Percentiles rank a stretch among this genome's conserved stretches.
These are phyloP conservation scores for Drosophila demipolita DNA, from an alignment of 2,888 invertebrate species.

Conservation along the genomic window DNA sequence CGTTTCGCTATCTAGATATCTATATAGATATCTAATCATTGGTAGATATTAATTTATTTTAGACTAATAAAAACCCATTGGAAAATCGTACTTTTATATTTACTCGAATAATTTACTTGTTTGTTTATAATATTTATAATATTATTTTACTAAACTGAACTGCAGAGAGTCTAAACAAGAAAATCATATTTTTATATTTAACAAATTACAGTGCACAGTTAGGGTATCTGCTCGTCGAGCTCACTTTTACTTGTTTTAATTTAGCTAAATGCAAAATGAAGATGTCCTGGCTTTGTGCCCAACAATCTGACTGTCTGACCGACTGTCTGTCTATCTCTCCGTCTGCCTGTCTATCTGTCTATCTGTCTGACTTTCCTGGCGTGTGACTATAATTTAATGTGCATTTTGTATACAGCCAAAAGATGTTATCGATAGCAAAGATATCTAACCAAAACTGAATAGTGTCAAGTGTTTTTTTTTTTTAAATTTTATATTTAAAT, in stretches of 20 bases:
- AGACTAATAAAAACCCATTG: background rate
- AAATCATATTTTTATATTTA: background rate
- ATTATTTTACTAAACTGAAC: background rate
- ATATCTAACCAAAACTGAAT: background rate
- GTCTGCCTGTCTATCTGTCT: background rate
- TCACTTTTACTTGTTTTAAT: background rate
- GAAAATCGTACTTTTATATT: background rate
- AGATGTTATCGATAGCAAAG: background rate
- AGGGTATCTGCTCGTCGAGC: background rate
- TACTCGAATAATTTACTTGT: background rate
- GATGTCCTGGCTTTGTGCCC: conserved; percentile 59
- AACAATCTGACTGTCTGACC: background rate
- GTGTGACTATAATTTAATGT: background rate
- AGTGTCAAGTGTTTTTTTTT: background rate
- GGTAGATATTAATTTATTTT: background rate
- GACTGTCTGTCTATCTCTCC: conserved; percentile 3
- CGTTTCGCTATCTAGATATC: background rate
- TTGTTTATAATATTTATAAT: background rate
- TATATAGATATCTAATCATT: background rate
- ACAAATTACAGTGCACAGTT: background rate
- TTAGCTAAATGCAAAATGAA: conserved; percentile 47
- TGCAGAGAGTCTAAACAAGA: background rate
- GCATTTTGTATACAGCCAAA: background rate
- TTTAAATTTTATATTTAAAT: background rate
- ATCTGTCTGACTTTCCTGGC: background rate